A percentile compares a stretch with the other conserved stretches of the same genome.
Evolutionary conservation across 2,888 invertebrate genomes (phyloP).

Genomic region (Aphidius colemani): DNA sequence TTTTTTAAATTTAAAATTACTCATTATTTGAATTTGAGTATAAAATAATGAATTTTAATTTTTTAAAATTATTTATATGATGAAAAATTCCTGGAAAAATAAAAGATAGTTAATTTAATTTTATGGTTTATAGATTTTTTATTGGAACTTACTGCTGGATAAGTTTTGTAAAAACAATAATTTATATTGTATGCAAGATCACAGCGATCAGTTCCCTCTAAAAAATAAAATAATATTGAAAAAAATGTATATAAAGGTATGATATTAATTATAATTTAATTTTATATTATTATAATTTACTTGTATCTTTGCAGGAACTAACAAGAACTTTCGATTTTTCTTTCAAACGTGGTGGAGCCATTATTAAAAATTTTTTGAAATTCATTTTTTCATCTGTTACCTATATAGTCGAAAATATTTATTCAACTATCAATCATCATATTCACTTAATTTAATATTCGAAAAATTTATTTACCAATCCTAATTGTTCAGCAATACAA

Average conservation of each 20-base stretch:
- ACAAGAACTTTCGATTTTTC: not conserved
- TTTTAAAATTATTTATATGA: slow-evolving; percentile 30
- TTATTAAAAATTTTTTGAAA: slow-evolving; percentile 15
- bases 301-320: slow-evolving; percentile 12
- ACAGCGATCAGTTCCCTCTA: slow-evolving; percentile 47
- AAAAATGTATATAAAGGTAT: not conserved
- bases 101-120: slow-evolving; percentile 6
- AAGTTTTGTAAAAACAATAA: slow-evolving; percentile 45
- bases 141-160: slow-evolving; percentile 43
- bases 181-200: slow-evolving; percentile 43
- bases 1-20: too few species aligned
- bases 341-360: slow-evolving; percentile 13
- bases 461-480: slow-evolving; percentile 37
- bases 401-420: not conserved
- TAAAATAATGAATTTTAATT: too few species aligned
- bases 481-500: slow-evolving; percentile 40
- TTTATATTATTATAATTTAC: slow-evolving; percentile 7
- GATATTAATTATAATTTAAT: not conserved
- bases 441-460: not conserved
- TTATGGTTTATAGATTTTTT: not conserved
- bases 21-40: too few species aligned
- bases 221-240: slow-evolving; percentile 8
- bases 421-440: not conserved
- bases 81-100: slow-evolving; percentile 37
- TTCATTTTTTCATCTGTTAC: slow-evolving; percentile 13